Percentiles rank a stretch among this genome's conserved stretches.
These are phyloP conservation scores for Danionella dracula DNA, from an alignment of 2,797 vertebrate genomes.

Conservation along the genomic window DNA sequence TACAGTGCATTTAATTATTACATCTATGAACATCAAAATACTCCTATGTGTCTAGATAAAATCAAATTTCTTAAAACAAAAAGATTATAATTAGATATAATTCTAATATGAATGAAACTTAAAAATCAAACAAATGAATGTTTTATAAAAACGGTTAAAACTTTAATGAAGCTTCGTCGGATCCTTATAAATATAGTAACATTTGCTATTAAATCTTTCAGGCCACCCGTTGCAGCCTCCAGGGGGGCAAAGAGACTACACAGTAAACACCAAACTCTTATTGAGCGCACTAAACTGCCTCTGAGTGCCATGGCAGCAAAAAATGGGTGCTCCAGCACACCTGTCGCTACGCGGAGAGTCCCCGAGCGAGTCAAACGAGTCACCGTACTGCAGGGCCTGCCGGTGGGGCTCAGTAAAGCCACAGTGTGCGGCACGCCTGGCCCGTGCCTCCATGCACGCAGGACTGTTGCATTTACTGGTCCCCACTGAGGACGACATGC, in stretches of 20 bases:
- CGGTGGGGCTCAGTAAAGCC: constrained; percentile 77
- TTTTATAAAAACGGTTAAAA: too few relatives aligned
- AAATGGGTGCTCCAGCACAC: constrained; percentile 63
- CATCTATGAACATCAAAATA: too few relatives aligned
- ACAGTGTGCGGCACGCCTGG: constrained; percentile 82
- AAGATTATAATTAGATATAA: too few relatives aligned
- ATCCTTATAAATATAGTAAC: too few relatives aligned
- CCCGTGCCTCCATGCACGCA: constrained; percentile 87
- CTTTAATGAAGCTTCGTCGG: too few relatives aligned
- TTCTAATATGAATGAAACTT: too few relatives aligned
- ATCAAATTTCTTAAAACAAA: too few relatives aligned
- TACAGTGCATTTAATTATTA: too few relatives aligned
- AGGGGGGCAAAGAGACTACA: background rate
- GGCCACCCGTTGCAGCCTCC: constrained; percentile 2
- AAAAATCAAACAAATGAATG: too few relatives aligned
- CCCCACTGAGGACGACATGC: constrained; percentile 91
- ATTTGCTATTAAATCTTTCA: constrained; percentile 56
- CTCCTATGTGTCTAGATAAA: too few relatives aligned
- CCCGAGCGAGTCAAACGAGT: constrained; percentile 90
- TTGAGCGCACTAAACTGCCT: constrained; percentile 29
- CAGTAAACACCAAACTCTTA: constrained; percentile 23
- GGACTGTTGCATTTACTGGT: constrained; percentile 99
- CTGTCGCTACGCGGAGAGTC: constrained; percentile 97
- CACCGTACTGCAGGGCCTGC: constrained; percentile 77
- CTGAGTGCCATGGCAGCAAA: constrained; percentile 52